These are phyloP conservation scores for Poecile atricapillus DNA, from an alignment of 2,113 vertebrate genomes.

Conservation along the genomic window DNA sequence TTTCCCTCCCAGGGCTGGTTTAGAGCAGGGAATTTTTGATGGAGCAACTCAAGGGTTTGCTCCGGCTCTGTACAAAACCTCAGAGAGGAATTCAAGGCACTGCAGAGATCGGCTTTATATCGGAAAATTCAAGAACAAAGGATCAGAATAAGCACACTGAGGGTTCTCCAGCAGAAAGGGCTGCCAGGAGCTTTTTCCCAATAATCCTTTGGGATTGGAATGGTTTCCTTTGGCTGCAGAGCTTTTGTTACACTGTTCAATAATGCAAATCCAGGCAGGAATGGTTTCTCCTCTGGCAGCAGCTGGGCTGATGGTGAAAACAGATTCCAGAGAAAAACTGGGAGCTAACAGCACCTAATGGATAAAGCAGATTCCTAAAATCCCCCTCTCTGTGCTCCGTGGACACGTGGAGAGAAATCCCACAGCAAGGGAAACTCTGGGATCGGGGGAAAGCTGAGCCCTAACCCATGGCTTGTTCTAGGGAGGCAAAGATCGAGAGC, in stretches of 20 bases:
- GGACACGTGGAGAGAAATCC: neutral
- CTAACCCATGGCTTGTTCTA: fast-evolving
- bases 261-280: neutral
- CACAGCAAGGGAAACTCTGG: neutral
- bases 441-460: fast-evolving
- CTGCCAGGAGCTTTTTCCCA: neutral
- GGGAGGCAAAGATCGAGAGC: neutral
- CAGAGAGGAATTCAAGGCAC: fast-evolving
- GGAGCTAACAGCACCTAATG: neutral
- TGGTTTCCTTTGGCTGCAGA: neutral
- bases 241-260: neutral
- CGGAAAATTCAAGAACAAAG: neutral
- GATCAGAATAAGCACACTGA: fast-evolving
- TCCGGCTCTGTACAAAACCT: fast-evolving
- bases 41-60: neutral
- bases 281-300: neutral
- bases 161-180: neutral
- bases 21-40: neutral
- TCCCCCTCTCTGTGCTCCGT: neutral
- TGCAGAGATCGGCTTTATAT: neutral
- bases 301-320: neutral
- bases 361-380: neutral
- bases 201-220: neutral
- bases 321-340: neutral
- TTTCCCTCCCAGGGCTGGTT: neutral